Evolutionary conservation across 92 coral and sea anemone species (phyloP).

Genomic region (Epizoanthus fatuus): DNA sequence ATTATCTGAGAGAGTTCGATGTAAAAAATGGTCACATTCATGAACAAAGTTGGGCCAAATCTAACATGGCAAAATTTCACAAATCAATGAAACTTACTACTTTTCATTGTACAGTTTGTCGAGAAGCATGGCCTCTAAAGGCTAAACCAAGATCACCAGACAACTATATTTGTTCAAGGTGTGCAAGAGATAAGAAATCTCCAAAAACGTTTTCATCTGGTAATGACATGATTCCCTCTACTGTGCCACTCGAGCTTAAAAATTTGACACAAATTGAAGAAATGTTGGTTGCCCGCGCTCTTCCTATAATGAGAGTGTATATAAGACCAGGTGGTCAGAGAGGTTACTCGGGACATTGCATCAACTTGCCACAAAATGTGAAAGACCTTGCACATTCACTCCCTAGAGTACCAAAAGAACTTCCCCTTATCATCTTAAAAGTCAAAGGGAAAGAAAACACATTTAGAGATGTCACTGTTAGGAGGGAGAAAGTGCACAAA

Average conservation of each 20-base stretch:
- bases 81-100: neutral
- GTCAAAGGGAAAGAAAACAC: neutral
- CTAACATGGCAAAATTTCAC: no score
- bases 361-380: slow-evolving; percentile 60
- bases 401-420: slow-evolving; percentile 65
- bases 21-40: no score
- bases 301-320: slow-evolving; percentile 62
- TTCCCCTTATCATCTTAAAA: slow-evolving; percentile 43
- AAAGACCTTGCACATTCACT: slow-evolving; percentile 63
- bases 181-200: neutral
- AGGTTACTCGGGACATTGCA: no score
- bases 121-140: slow-evolving; percentile 62
- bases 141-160: slow-evolving; percentile 50
- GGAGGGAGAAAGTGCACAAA: slow-evolving; percentile 48
- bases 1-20: no score
- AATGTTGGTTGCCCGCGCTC: slow-evolving; percentile 3
- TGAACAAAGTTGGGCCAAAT: no score
- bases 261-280: no score
- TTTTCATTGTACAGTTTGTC: slow-evolving; percentile 47
- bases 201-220: slow-evolving; percentile 35
- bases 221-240: no score
- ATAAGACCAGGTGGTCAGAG: slow-evolving; percentile 71
- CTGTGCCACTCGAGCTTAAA: no score
- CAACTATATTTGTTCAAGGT: slow-evolving; percentile 39
- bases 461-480: no score